Conservation (phyloP, 1,140 invertebrate species). For the Diachasma alloeum region DNA sequence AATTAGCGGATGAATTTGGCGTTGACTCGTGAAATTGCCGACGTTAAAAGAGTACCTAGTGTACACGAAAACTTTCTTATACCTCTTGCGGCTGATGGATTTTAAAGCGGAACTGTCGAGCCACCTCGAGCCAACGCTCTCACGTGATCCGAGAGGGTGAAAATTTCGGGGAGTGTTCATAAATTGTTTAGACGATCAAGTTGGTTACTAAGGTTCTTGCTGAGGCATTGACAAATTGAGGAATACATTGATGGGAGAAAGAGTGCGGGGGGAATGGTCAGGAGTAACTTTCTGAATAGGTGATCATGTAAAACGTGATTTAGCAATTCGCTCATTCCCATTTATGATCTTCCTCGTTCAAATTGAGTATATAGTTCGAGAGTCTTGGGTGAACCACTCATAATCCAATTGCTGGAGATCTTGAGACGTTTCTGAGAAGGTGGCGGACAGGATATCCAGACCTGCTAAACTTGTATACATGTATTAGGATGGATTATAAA, state of each 20-base stretch:
- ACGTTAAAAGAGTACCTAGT: constrained; percentile 4
- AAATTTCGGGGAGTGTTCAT: neutral
- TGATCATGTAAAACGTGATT: constrained; percentile 67
- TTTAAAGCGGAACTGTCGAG: constrained; percentile 1
- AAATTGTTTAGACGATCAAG: neutral
- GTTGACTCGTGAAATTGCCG: neutral
- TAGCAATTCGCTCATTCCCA: constrained; percentile 63
- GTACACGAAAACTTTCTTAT: constrained; percentile 2
- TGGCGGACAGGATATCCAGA: constrained; percentile 31
- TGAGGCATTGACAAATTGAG: neutral
- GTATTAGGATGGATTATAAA: neutral
- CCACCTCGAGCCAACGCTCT: neutral
- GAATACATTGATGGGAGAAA: too few relatives aligned
- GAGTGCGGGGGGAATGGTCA: neutral
- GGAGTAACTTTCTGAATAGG: constrained; percentile 55
- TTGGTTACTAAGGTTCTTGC: neutral
- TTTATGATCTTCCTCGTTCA: constrained; percentile 60
- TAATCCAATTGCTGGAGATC: constrained; percentile 65
- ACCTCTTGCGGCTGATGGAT: neutral
- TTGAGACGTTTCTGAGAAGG: constrained; percentile 53
- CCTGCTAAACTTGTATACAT: neutral
- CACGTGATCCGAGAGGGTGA: too few relatives aligned
- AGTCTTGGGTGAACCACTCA: constrained; percentile 65
- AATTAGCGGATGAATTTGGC: neutral
- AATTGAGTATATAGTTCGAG: constrained; percentile 64